Evolutionary conservation across 35 echinoderm and acorn worm species (phyloP), one percentile per base, ranked within the genome.

Genomic region (Apostichopus californicus): DNA sequence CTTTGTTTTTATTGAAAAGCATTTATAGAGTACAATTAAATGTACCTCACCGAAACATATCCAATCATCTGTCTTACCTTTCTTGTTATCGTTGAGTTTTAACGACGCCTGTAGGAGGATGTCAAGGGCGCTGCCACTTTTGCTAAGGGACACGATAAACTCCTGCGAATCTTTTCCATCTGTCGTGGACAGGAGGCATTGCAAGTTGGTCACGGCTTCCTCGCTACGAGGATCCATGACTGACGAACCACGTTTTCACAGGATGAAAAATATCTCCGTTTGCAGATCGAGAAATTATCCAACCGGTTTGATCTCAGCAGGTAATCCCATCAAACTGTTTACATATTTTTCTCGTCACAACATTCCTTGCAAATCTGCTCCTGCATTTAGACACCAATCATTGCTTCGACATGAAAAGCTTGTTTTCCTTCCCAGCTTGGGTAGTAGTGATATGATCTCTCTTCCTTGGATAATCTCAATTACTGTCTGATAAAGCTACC

Each of bases 121-220:
- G 25, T 89, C 63, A 3, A 89, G 21, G 64, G 60, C 12, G 64
- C 86, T 89, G 57, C 86, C 86, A 89, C 86, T 89, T 54, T 89
- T 89, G 86, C 86, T 72, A 64, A 89, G 86, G 15, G 86, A 89
- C 15, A 89, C 86, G 28, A 89, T 60, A 46, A 89, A 89, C 57
- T 89, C 86, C 21, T 23, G 60, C 5, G 86, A 72, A 23, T 20
- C 64, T 55, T n/a, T 22, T 17, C 46, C 64, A 64, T 89, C 86
- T 18, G 58, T 52, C 15, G 64, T 14, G 1, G 86, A 89, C 8
- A 89, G 57, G 23, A 89, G 86, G 46, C 86, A 89, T 64, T 89
- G 86, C 28, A 89, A 64, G 54, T 64, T 72, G 10, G 86, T 73
- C n/a, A 89, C 68, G 20, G 86, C 86, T 73, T 89, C 86, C 61